A percentile compares a stretch with the other conserved stretches of the same genome.
Conservation (phyloP, 2,113 vertebrate genomes). For the Python bivittatus region DNA sequence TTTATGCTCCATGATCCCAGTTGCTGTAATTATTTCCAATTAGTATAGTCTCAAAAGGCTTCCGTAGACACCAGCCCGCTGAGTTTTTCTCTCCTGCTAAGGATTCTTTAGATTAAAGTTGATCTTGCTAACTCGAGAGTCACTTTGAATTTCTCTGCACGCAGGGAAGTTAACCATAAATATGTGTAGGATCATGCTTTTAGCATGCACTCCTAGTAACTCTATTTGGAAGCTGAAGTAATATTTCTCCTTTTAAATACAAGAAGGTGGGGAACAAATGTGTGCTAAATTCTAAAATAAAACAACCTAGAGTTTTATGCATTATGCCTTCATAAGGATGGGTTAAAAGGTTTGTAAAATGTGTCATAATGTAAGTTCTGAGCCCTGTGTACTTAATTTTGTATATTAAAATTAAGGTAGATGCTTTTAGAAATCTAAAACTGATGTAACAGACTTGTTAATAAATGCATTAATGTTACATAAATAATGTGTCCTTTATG, state of each 20-base stretch:
- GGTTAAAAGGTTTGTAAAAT: background rate
- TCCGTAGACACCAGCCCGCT: background rate
- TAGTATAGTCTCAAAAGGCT: background rate
- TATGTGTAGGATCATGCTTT: too few relatives aligned
- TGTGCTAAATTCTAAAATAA: background rate
- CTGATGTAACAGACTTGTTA: background rate
- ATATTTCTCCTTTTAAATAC: background rate
- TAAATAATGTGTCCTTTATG: background rate
- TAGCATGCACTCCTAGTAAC: background rate
- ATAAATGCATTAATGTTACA: background rate
- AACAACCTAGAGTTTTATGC: background rate
- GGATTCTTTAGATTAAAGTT: background rate
- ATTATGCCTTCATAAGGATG: background rate
- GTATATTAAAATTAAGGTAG: background rate
- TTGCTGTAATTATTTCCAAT: too few relatives aligned
- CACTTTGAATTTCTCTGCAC: background rate
- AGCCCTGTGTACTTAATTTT: background rate
- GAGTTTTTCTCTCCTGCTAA: background rate
- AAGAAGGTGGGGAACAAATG: background rate
- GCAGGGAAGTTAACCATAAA: background rate
- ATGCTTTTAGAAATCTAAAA: background rate
- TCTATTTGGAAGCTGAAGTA: background rate
- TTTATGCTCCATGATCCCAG: too few relatives aligned
- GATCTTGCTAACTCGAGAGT: background rate
- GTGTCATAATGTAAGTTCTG: background rate